Conservation (phyloP, 2,888 invertebrate species). For the Muscina levida region DNA sequence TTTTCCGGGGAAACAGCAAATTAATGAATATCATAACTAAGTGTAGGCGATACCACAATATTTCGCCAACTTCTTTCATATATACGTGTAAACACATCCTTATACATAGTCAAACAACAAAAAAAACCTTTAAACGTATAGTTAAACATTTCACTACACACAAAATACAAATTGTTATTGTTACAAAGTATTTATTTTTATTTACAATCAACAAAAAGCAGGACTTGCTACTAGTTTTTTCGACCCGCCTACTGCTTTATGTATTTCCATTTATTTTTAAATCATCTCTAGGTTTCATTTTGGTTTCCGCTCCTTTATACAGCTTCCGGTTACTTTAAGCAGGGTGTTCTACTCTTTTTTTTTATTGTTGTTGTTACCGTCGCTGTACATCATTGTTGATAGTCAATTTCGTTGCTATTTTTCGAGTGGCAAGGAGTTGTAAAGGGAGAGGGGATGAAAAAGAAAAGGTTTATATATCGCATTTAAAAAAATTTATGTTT, state of each 20-base stretch:
- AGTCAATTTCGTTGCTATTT: neutral
- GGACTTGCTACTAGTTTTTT: neutral
- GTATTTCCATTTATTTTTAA: conserved; percentile 21
- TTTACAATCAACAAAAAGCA: neutral
- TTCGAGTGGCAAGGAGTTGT: no score
- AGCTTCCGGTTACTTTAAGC: neutral
- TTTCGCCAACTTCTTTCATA: neutral
- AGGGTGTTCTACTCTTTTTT: no score
- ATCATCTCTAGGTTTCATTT: neutral
- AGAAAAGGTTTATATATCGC: no score
- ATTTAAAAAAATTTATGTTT: conserved; percentile 55
- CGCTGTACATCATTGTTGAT: conserved; percentile 17
- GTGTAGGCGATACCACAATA: neutral
- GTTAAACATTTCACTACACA: no score
- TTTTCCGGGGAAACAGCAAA: conserved; percentile 39
- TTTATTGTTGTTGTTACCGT: conserved; percentile 2
- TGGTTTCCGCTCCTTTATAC: conserved; percentile 14
- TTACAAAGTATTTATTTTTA: conserved; percentile 13
- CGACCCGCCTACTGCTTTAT: conserved; percentile 13
- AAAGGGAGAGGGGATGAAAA: no score
- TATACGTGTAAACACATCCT: neutral
- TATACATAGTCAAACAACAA: neutral
- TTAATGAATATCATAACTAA: conserved; percentile 26
- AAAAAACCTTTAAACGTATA: no score
- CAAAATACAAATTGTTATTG: conserved; percentile 25